These are phyloP conservation scores for Diarsia mendica DNA, from an alignment of 2,888 invertebrate genomes.

Conservation along the genomic window DNA sequence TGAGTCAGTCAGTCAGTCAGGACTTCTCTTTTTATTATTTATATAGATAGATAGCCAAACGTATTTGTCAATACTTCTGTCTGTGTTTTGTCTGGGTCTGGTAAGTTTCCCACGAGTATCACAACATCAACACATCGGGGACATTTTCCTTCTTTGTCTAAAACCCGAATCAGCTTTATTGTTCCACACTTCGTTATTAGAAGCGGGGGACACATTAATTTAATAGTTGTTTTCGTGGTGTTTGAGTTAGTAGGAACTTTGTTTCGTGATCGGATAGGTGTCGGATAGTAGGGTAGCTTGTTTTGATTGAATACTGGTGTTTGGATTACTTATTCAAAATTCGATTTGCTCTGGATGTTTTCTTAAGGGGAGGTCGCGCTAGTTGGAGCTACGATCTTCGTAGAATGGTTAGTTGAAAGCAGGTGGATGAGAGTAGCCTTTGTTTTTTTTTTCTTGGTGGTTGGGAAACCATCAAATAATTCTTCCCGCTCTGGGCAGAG, in stretches of 20 bases:
- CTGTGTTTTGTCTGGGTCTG: neutral
- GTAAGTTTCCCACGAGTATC: conserved; percentile 1
- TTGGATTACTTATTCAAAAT: neutral
- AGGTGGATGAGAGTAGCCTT: no score
- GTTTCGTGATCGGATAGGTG: neutral
- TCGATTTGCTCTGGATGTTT: neutral
- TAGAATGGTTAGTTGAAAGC: neutral
- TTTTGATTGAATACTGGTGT: neutral
- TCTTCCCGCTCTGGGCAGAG: no score
- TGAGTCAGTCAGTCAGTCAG: no score
- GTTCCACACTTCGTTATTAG: conserved; percentile 32
- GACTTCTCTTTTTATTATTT: no score
- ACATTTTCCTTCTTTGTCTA: conserved; percentile 25
- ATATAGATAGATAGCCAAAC: neutral
- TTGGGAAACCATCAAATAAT: no score
- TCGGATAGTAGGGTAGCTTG: neutral
- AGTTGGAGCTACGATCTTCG: neutral
- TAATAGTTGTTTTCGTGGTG: conserved; percentile 37
- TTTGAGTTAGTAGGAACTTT: conserved; percentile 24
- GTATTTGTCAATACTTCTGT: neutral
- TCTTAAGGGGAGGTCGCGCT: neutral
- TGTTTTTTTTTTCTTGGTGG: no score
- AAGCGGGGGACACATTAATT: conserved; percentile 29
- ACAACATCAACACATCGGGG: conserved; percentile 3
- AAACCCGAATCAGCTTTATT: conserved; percentile 29